Evolutionary conservation across 2,888 invertebrate genomes (phyloP), one percentile per base, ranked within the genome.

Genomic region (Hydraecia micacea): DNA sequence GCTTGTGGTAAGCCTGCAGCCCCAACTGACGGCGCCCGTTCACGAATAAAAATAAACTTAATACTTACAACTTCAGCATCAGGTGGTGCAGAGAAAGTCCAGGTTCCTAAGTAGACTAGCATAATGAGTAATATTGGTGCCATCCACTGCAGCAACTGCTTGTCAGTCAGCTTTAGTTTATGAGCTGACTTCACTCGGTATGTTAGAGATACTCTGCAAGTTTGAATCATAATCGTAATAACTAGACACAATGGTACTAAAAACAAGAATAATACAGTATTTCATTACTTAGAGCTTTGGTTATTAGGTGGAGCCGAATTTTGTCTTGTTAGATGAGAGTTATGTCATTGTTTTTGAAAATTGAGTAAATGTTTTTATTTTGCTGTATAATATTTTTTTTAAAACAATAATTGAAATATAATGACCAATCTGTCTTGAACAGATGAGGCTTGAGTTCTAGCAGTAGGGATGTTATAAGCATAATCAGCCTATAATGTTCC

Each of bases 141-240:
- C 98, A 99, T 98, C 98, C 99, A 99, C 92, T 99, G 99, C 49
- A 99, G 96, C 79, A 99, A 96, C 92, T 99, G 99, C 91, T 99
- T 99, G 95, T 99, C 99, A 3, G 99, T 99, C 84, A 99, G 96
- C 92, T 99, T 99, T 42, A 99, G 98, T 94, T 99, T 99, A 93
- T 99, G 99, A 0, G 99, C 99, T 55, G 99, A 99, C 93, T 99
- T 99, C 0, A 99, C 99, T 49, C 99, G 98, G 96, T 99, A 99
- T 71, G 99, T 99, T 85, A 99, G 96, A 1, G 99, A 99, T 72
- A 99, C 99, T 91, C 99, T 99, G 95, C 3, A 70, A 55, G 13
- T 55, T 11, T 25, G 3, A 52, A 21, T 25, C 52, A 55, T 25
- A 55, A 25, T 55, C 25, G 25, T 55, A 55, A 55, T 55, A 55